A percentile compares a stretch with the other conserved stretches of the same genome.
Evolutionary conservation across 2,797 vertebrate genomes (phyloP).

Genomic region (Liasis olivaceus): DNA sequence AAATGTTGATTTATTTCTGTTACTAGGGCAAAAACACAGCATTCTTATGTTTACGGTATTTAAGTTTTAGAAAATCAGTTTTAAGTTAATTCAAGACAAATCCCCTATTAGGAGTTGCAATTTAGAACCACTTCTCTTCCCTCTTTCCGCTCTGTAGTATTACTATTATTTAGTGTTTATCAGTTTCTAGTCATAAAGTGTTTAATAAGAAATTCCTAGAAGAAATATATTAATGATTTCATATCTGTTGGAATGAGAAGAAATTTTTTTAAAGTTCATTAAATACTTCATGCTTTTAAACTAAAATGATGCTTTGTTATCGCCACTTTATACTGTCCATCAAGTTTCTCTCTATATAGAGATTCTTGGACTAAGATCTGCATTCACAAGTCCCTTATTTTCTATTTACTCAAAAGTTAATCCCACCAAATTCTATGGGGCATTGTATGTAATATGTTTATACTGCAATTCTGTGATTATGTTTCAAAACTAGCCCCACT

Average conservation of each 20-base stretch:
- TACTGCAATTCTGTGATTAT: no score
- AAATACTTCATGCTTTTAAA: constrained; percentile 52
- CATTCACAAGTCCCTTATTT: not conserved
- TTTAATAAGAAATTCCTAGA: not conserved
- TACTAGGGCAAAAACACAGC: not conserved
- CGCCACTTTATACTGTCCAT: not conserved
- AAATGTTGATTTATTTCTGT: not conserved
- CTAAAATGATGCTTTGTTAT: constrained; percentile 40
- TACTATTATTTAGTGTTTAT: not conserved
- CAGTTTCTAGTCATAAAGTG: not conserved
- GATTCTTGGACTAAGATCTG: not conserved
- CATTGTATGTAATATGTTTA: not conserved
- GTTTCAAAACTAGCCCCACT: not conserved
- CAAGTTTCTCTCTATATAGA: not conserved
- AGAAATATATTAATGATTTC: constrained; percentile 40
- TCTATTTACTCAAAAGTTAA: not conserved
- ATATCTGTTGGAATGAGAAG: constrained; percentile 42
- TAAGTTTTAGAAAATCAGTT: not conserved
- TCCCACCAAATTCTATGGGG: not conserved
- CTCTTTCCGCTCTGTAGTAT: not conserved
- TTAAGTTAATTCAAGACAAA: not conserved
- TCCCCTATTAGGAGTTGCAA: not conserved
- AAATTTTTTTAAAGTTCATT: constrained; percentile 44
- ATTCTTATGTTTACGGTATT: not conserved
- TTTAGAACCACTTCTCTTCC: not conserved